Conservation (phyloP, 2,888 invertebrate species). For the Machimus atricapillus region DNA sequence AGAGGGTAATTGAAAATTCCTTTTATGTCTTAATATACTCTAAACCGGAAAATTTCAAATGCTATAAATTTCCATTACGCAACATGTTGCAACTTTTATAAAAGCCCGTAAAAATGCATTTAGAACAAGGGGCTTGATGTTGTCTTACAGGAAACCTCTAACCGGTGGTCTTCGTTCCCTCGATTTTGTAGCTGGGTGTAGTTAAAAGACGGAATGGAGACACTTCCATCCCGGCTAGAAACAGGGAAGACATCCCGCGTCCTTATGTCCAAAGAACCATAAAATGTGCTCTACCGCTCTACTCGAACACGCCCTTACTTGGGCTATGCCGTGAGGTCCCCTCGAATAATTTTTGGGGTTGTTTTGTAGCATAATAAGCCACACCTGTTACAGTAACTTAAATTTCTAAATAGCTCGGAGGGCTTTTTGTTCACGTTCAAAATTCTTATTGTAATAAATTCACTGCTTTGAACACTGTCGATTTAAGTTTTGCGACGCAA, state of each 20-base stretch:
- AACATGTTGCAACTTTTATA: constrained; percentile 48
- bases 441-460: neutral
- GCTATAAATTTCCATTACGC: constrained; percentile 48
- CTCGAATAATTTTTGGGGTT: constrained; percentile 33
- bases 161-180: neutral
- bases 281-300: constrained; percentile 8
- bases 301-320: constrained; percentile 15
- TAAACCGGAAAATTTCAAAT: constrained; percentile 41
- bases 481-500: neutral
- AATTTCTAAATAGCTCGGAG: neutral
- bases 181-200: neutral
- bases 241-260: neutral
- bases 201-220: neutral
- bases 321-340: constrained; percentile 15
- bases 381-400: constrained; percentile 45
- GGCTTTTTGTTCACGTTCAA: neutral
- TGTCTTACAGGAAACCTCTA: neutral
- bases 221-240: neutral
- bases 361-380: constrained; percentile 45
- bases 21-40: constrained; percentile 47
- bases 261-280: constrained; percentile 38
- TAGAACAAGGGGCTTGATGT: constrained; percentile 34
- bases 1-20: constrained; percentile 45
- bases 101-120: constrained; percentile 48
- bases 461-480: neutral